phyloP scores from a whole-genome alignment of 2,888 invertebrate species.

The Dolichopus griseipennis region DNA sequence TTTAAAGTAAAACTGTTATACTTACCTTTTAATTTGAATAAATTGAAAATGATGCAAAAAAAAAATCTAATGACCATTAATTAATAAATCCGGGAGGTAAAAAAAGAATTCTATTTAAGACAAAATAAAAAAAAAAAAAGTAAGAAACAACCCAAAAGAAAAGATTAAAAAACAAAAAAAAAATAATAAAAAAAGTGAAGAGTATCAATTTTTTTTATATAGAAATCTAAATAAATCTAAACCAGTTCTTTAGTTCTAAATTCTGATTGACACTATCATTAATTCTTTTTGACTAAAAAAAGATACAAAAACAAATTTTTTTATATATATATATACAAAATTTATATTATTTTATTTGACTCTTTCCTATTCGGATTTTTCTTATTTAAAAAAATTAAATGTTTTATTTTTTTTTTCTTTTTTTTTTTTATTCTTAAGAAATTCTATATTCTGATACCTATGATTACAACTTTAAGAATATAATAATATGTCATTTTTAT shows the following conservation, averaged over 20 bases:
- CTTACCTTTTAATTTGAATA: too few relatives aligned
- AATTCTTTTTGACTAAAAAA: background rate
- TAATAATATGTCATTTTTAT: too few relatives aligned
- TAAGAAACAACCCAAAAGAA: background rate
- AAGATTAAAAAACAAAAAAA: too few relatives aligned
- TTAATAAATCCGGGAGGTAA: background rate
- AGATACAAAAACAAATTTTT: background rate
- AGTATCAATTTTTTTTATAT: background rate
- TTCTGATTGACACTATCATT: background rate
- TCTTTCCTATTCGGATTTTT: background rate
- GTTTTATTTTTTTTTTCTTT: background rate
- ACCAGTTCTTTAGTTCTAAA: conserved; percentile 6
- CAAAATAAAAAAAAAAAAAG: background rate
- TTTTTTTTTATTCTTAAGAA: too few relatives aligned
- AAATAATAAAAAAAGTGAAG: too few relatives aligned
- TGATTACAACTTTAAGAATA: too few relatives aligned
- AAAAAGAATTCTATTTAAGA: background rate
- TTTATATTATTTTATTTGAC: background rate
- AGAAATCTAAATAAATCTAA: background rate
- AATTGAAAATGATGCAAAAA: background rate
- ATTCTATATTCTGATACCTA: too few relatives aligned
- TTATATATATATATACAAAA: too few relatives aligned
- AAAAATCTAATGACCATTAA: background rate
- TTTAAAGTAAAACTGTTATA: too few relatives aligned
- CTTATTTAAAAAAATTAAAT: background rate